Evolutionary conservation across 2,797 vertebrate species (phyloP).

Genomic region (Sparus aurata): DNA sequence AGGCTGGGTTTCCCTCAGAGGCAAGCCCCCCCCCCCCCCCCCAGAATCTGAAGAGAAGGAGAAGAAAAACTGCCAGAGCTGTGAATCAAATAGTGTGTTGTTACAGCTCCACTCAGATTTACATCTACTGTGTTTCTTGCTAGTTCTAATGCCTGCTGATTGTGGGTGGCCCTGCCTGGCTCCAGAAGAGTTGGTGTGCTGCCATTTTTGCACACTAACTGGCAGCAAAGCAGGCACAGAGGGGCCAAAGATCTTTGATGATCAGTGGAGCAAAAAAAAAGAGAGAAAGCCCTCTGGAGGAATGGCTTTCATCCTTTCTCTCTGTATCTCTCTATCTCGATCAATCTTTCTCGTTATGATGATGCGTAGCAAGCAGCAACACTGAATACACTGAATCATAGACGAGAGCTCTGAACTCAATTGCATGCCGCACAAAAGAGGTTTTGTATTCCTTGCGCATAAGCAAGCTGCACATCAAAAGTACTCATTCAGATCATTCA

Average conservation of each 20-base stretch:
- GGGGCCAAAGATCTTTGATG: slow-evolving; percentile 66
- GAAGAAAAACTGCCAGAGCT: slow-evolving; percentile 18
- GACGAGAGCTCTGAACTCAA: slow-evolving; percentile 54
- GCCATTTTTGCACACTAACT: slow-evolving; percentile 65
- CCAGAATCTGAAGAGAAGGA: too few species aligned
- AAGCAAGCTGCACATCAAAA: slow-evolving; percentile 65
- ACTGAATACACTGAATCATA: slow-evolving; percentile 48
- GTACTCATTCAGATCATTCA: slow-evolving; percentile 65
- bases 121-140: slow-evolving; percentile 12
- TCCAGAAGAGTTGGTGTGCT: slow-evolving; percentile 54
- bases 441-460: slow-evolving; percentile 63
- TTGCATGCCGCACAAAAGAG: slow-evolving; percentile 47
- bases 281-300: slow-evolving; percentile 56
- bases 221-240: slow-evolving; percentile 55
- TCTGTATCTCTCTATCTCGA: slow-evolving; percentile 49
- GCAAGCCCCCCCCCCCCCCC: slow-evolving; percentile 11
- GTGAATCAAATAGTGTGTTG: slow-evolving; percentile 36
- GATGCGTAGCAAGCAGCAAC: slow-evolving; percentile 46
- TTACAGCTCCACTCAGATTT: slow-evolving; percentile 35
- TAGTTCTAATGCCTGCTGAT: slow-evolving; percentile 40
- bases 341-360: slow-evolving; percentile 51
- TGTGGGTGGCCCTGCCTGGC: slow-evolving; percentile 60
- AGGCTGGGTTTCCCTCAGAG: slow-evolving; percentile 29
- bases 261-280: slow-evolving; percentile 59
- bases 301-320: slow-evolving; percentile 66